Percentiles rank a stretch among this genome's conserved stretches.
These are phyloP conservation scores for Acipenser oxyrinchus DNA, from an alignment of 2,797 vertebrate species.

Conservation along the genomic window DNA sequence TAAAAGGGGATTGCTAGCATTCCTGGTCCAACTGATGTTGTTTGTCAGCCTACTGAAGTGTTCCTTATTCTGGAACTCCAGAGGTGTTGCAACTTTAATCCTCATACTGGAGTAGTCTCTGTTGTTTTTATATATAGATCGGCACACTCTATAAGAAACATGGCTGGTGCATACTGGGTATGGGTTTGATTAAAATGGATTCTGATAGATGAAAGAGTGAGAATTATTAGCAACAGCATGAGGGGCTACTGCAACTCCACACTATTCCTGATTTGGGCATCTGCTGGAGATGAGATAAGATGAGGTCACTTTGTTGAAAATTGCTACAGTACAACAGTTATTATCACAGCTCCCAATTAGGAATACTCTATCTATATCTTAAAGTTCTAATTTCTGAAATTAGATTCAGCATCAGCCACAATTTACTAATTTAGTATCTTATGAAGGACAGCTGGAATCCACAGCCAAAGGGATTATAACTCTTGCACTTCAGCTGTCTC, in stretches of 20 bases:
- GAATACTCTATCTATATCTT: background rate
- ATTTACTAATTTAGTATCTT: conserved; percentile 3
- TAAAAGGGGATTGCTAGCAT: too few relatives aligned
- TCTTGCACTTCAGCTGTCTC: conserved; percentile 14
- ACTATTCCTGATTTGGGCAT: conserved; percentile 1
- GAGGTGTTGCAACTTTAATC: too few relatives aligned
- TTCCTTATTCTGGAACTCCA: too few relatives aligned
- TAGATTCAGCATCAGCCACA: background rate
- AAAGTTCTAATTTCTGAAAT: conserved; percentile 1
- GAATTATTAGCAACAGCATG: background rate
- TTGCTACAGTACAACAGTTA: background rate
- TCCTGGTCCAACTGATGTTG: too few relatives aligned
- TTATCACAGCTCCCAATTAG: conserved; percentile 4
- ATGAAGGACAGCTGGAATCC: conserved; percentile 2
- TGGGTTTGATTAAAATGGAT: background rate
- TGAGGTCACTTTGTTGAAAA: conserved; percentile 8
- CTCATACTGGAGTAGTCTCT: too few relatives aligned
- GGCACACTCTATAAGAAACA: too few relatives aligned
- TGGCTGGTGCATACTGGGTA: too few relatives aligned
- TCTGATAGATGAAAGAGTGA: background rate
- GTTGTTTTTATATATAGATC: too few relatives aligned
- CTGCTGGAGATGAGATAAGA: conserved; percentile 1
- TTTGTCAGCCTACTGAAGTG: too few relatives aligned
- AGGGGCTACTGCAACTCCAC: background rate
- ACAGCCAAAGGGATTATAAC: conserved; percentile 2